Conservation (phyloP, 92 coral and sea anemone species). For the Porites cylindrica region DNA sequence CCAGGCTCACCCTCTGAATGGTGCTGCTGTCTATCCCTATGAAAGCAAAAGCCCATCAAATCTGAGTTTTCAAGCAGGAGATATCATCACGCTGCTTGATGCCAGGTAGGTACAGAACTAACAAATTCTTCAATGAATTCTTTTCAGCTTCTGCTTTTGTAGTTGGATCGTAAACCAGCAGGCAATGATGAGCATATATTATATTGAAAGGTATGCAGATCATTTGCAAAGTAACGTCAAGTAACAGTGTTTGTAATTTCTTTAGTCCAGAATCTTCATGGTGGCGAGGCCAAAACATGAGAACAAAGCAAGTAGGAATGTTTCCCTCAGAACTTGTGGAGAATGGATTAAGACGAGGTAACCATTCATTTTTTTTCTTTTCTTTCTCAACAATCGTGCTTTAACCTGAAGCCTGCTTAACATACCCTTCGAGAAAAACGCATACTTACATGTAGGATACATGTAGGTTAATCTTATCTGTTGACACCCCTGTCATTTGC, state of each 20-base stretch:
- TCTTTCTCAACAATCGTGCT: background rate
- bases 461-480: background rate
- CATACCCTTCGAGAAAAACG: too few relatives aligned
- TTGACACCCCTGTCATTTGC: background rate
- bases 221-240: background rate
- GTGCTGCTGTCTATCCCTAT: constrained; percentile 66
- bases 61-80: constrained; percentile 82
- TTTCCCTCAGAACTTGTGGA: constrained; percentile 95
- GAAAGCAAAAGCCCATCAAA: constrained; percentile 81
- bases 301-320: constrained; percentile 86
- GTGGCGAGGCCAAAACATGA: constrained; percentile 95
- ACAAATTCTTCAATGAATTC: too few relatives aligned
- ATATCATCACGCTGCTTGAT: constrained; percentile 82
- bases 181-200: too few relatives aligned
- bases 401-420: too few relatives aligned
- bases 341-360: constrained; percentile 77
- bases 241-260: background rate
- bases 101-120: constrained; percentile 72
- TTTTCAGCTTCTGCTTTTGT: too few relatives aligned
- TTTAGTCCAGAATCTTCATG: constrained; percentile 78
- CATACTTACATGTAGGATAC: background rate
- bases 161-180: too few relatives aligned
- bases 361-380: background rate
- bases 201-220: background rate
- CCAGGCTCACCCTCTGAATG: constrained; percentile 89